Base-by-base conservation (phyloP, 2,888 invertebrate species). In the Microchrysa polita region DNA sequence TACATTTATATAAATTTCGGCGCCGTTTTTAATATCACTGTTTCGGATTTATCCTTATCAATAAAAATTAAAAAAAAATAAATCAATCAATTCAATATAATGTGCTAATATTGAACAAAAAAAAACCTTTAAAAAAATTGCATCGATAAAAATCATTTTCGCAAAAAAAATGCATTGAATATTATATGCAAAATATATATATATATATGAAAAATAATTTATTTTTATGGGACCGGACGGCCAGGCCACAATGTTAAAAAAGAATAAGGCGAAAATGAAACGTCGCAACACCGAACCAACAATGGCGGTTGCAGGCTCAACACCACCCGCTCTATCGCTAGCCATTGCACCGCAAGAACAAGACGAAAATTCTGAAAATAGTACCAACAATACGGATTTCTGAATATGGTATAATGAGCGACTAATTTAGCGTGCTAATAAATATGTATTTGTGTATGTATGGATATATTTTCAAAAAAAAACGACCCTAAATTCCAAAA, bases 191-290 rank as follows among this genome's bases (percentile, higher is more conserved):
- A 44, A 72, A 72, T 57, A 61, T 10, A 34, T n/a, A n/a, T 34
- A 5, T 34, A 34, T 34, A 34, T 34, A 34, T 5, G 7, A 34
- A 34, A 34, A 34, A 34, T 34, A 34, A n/a, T 34, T 34, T 73
- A 71, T 74, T 74, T 73, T n/a, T n/a, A n/a, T 76, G 73, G 81
- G 81, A 81, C 80, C 81, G 83, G 82, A 82, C 81, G 81, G 79
- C n/a, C 88, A 98, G 98, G 98, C 98, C 86, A 98, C 98, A 87
- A 98, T 98, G 98, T 90, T 98, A 89, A 98, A 98, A 92, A 98
- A 98, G 90, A 93, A 92, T 87, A 94, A 94, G 88, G 91, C 91
- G 83, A 98, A 98, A 90, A 96, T 97, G 91, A 96, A 96, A 87
- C 90, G 97, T 80, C 92, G 97, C 84, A 95, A 97, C 88, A 95